Base-by-base conservation (phyloP, 1,140 invertebrate genomes). In the Drosophila trapezifrons region DNA sequence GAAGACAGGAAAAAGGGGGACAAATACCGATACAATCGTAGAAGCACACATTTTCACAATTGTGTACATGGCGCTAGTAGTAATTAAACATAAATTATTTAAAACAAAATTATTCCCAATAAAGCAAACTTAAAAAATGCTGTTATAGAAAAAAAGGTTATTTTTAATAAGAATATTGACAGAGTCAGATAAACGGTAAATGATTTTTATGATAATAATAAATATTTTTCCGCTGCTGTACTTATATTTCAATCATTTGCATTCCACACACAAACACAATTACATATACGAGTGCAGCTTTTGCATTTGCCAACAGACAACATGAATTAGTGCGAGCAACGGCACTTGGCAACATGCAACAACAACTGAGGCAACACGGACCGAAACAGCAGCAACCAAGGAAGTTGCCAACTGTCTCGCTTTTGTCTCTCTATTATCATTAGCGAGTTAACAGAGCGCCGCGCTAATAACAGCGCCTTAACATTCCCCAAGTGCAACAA, bases 171-270 rank as follows among this genome's bases (percentile, higher is more conserved):
- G 22, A 22, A 22, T 22, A 22, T 22, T 22, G 22, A 22, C 22
- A 22, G 4, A 22, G 22, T 2, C 22, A 22, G 22, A 22, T 22
- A 22, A 2, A 22, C 22, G 4, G 22, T 22, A 2, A 22, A 22
- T 22, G 22, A 9, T 52, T 15, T 5, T 5, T 43, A 43, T 46
- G 9, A n/a, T 52, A 22, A n/a, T n/a, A n/a, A n/a, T 37, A 52
- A 15, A 37, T 6, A 8, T 15, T 43, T 18, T 4, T 10, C 45
- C n/a, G 12, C 35, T 38, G 8, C n/a, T 65, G 37, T 43, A 15
- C n/a, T 60, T 65, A 70, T 70, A 55, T 83, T 84, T 83, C 52
- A 83, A 83, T 84, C 60, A 84, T 84, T 83, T 83, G 65, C 80
- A 84, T 79, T 62, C 65, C 64, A 35, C 56, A 64, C 54, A 62